Base-by-base conservation (phyloP, 2,888 invertebrate genomes). In the Pelosia muscerda region DNA sequence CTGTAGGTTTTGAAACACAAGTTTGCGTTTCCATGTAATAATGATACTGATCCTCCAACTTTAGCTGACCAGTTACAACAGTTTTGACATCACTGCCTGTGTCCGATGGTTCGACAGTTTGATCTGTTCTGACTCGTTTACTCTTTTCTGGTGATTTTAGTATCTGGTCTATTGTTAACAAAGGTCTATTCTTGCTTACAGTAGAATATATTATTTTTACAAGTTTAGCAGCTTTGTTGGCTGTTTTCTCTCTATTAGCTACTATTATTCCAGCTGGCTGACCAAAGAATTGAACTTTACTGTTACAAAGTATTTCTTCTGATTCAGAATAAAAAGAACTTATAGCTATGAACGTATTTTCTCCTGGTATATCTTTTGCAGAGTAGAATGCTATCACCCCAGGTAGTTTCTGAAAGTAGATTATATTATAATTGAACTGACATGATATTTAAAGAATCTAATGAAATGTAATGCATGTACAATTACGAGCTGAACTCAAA, bases 21-120 rank as follows among this genome's bases (percentile, higher is more conserved):
- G 94, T 94, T 72, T 97, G 96, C 0, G 96, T 96, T 85, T 97
- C 97, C 97, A 97, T 97, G 22, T 96, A 95, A 76, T 96, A 97
- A 87, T 97, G 97, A 82, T 96, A 97, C 82, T 98, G 97, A 15
- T 93, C 87, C 19, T 95, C 96, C 64, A 95, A 86, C 38, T 95
- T 90, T 55, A 95, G 91, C 22, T 87, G 90, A 0, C 97, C 97
- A 72, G 80, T 85, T 11, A 95, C 92, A 10, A 88, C 73, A 68
- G 95, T 92, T 26, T 86, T 90, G 1, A 95, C 82, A 72, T 96
- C 88, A 2, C 77, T 83, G 2, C 93, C 93, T 55, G 63, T 86
- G 68, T 88, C 90, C 2, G 84, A 86, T 3, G 88, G 71, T 72
- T 75, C 64, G 77, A 73, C 77, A 60, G 57, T 79, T 73, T 55